A percentile compares a stretch with the other conserved stretches of the same genome.
These are phyloP conservation scores for Euschistus heros DNA, from an alignment of 1,140 invertebrate genomes.

Conservation along the genomic window DNA sequence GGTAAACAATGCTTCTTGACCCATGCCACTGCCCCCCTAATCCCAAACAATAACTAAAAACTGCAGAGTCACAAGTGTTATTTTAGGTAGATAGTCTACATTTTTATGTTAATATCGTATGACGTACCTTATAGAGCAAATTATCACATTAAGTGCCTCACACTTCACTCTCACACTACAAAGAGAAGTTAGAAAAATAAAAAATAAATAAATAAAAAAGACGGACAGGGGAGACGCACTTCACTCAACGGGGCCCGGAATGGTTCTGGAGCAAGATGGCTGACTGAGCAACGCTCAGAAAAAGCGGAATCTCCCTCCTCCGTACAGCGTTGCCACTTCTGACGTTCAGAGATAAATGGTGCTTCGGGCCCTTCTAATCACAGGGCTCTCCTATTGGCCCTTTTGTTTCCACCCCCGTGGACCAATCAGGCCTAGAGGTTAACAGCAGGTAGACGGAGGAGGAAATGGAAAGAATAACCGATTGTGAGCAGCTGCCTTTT, in stretches of 20 bases:
- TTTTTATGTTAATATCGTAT: background rate
- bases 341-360: slow-evolving; percentile 30
- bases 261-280: slow-evolving; percentile 24
- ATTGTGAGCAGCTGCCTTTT: slow-evolving; percentile 3
- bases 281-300: slow-evolving; percentile 10
- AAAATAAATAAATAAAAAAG: background rate
- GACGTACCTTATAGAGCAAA: background rate
- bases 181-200: slow-evolving; percentile 4
- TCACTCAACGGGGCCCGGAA: slow-evolving; percentile 9
- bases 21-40: slow-evolving; percentile 13
- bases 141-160: background rate
- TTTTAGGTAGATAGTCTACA: background rate
- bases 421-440: background rate
- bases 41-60: slow-evolving; percentile 23
- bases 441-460: slow-evolving; percentile 19
- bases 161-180: slow-evolving; percentile 4
- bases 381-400: slow-evolving; percentile 21
- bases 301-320: slow-evolving; percentile 24
- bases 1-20: slow-evolving; percentile 22
- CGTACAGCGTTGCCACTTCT: slow-evolving; percentile 9
- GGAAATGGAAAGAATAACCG: slow-evolving; percentile 14
- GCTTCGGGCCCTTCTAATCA: slow-evolving; percentile 28
- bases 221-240: slow-evolving; percentile 3
- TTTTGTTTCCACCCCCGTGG: slow-evolving; percentile 16
- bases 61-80: slow-evolving; percentile 18